phyloP scores from a whole-genome alignment of 30 jellyfish, hydroid and myxozoan species.

The Turritopsis rubra region DNA sequence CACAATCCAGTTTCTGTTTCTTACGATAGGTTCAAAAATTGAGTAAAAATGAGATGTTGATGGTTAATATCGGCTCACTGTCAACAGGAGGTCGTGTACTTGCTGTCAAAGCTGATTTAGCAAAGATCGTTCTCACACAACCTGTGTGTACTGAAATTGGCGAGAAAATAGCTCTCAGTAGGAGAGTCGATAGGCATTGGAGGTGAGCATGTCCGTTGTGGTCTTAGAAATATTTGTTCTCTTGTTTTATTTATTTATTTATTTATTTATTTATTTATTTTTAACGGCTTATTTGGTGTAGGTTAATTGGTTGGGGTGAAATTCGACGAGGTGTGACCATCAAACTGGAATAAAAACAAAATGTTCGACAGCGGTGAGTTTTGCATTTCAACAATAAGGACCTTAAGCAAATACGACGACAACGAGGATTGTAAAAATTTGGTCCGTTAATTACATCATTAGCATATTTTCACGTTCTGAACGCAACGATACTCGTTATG shows the following conservation, averaged over 20 bases:
- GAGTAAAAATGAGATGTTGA: constrained; percentile 85
- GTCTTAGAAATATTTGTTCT: neutral
- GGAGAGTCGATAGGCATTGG: constrained; percentile 99
- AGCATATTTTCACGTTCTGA: too few species aligned
- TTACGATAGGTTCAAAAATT: constrained; percentile 70
- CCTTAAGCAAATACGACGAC: too few species aligned
- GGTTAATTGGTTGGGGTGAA: constrained; percentile 99
- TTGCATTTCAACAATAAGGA: neutral
- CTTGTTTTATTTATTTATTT: neutral
- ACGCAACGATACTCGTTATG: too few species aligned
- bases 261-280: constrained; percentile 8
- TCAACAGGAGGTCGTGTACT: constrained; percentile 99
- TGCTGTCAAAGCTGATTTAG: constrained; percentile 98
- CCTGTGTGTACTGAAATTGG: constrained; percentile 99
- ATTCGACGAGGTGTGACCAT: constrained; percentile 97
- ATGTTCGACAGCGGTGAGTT: neutral
- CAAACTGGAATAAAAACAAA: constrained; percentile 24
- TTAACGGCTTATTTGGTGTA: constrained; percentile 1
- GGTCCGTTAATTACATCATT: too few species aligned
- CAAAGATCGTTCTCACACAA: constrained; percentile 92
- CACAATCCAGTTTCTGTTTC: constrained; percentile 10
- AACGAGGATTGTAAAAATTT: too few species aligned
- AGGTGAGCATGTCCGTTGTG: constrained; percentile 52
- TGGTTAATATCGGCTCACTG: constrained; percentile 97
- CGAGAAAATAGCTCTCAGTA: constrained; percentile 94